These are phyloP conservation scores for Enteromius afrohamiltoni DNA, from an alignment of 2,797 vertebrate genomes.

Conservation along the genomic window DNA sequence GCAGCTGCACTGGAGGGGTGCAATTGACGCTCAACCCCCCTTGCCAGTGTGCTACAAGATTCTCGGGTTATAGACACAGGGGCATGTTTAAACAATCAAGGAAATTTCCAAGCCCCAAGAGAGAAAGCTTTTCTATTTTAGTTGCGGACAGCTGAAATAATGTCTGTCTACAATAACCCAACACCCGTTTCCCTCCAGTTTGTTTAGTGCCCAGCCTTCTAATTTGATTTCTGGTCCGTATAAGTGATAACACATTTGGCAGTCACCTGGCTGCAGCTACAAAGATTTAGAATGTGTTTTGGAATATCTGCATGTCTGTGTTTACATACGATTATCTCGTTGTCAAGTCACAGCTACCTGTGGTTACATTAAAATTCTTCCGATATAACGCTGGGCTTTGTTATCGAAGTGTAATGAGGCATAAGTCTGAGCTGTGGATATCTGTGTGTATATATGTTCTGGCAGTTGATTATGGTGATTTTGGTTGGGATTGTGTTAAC, in stretches of 20 bases:
- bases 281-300: constrained; percentile 50
- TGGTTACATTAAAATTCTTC: constrained; percentile 62
- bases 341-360: constrained; percentile 48
- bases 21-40: constrained; percentile 51
- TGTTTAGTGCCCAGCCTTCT: constrained; percentile 20
- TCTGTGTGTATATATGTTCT: constrained; percentile 35
- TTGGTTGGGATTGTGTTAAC: constrained; percentile 23
- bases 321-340: constrained; percentile 55
- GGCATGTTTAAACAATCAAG: constrained; percentile 65
- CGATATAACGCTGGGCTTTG: constrained; percentile 58
- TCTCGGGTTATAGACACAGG: constrained; percentile 50
- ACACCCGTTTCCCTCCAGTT: constrained; percentile 40
- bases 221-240: constrained; percentile 47
- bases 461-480: constrained; percentile 6
- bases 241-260: constrained; percentile 63
- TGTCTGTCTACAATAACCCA: constrained; percentile 47
- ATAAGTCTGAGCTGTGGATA: constrained; percentile 18
- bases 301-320: constrained; percentile 59
- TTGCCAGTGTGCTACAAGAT: constrained; percentile 44
- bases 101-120: constrained; percentile 44
- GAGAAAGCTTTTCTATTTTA: constrained; percentile 60
- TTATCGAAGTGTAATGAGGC: constrained; percentile 33
- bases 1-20: constrained; percentile 60
- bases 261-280: constrained; percentile 54
- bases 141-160: constrained; percentile 56